Percentiles rank a stretch among this genome's conserved stretches.
These are phyloP conservation scores for Hypomecis punctinalis DNA, from an alignment of 2,888 invertebrate genomes.

Conservation along the genomic window DNA sequence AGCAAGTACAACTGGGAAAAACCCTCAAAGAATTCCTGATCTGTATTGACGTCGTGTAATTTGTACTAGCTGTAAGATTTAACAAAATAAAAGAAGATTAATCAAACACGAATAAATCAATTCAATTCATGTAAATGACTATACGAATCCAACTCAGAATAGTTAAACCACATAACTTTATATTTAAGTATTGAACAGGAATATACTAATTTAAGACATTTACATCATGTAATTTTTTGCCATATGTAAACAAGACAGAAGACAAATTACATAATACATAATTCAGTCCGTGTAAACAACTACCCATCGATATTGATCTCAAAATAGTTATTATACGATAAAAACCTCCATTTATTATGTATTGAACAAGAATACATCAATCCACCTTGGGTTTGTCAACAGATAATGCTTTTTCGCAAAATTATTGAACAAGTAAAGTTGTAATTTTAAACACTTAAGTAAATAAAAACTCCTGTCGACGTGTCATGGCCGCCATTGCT, in stretches of 20 bases:
- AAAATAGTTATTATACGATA: slow-evolving; percentile 19
- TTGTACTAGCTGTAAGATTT: slow-evolving; percentile 10
- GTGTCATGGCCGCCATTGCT: slow-evolving; percentile 12
- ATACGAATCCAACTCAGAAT: too few species aligned
- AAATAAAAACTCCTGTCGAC: slow-evolving; percentile 3
- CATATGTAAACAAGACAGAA: too few species aligned
- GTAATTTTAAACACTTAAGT: slow-evolving; percentile 8
- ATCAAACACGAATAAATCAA: not conserved
- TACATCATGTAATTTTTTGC: too few species aligned
- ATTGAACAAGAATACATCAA: slow-evolving; percentile 19
- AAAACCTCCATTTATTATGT: slow-evolving; percentile 16
- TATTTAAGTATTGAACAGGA: too few species aligned
- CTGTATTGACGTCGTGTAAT: slow-evolving; percentile 15
- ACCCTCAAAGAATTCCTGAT: slow-evolving; percentile 15
- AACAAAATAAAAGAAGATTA: not conserved
- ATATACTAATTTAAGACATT: too few species aligned
- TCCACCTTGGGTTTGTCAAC: slow-evolving; percentile 19
- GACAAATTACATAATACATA: too few species aligned
- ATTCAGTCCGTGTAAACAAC: too few species aligned
- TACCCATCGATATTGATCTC: too few species aligned
- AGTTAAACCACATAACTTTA: too few species aligned
- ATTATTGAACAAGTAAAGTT: slow-evolving; percentile 13
- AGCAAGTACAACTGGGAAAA: too few species aligned
- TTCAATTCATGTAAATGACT: too few species aligned
- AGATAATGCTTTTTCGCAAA: slow-evolving; percentile 22